phyloP scores from a whole-genome alignment of 2,888 invertebrate genomes.

The Zaprionus bogoriensis region DNA sequence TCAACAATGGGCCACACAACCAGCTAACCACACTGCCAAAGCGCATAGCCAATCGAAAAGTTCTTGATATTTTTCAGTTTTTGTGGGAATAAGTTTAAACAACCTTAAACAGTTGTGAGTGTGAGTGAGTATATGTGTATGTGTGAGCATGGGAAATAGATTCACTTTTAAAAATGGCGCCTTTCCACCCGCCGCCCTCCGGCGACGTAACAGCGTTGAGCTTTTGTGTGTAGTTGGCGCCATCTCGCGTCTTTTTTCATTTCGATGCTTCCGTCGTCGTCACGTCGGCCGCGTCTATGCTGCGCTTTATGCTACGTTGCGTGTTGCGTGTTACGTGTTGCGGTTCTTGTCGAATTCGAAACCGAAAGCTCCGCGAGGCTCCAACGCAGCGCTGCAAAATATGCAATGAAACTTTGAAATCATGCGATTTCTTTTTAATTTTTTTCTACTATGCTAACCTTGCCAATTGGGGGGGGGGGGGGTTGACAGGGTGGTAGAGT shows the following conservation, averaged over 20 bases:
- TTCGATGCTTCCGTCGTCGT: background rate
- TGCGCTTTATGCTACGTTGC: slow-evolving; percentile 66
- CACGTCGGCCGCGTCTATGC: slow-evolving; percentile 38
- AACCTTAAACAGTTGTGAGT: too few species aligned
- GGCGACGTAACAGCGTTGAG: slow-evolving; percentile 18
- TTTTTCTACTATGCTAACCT: slow-evolving; percentile 3
- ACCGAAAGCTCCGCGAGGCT: slow-evolving; percentile 50
- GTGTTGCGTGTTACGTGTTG: slow-evolving; percentile 5
- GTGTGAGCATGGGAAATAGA: background rate
- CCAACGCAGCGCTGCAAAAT: slow-evolving; percentile 70
- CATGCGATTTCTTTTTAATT: background rate
- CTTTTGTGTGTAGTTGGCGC: slow-evolving; percentile 47
- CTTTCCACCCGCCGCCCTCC: too few species aligned
- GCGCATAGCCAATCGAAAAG: slow-evolving; percentile 85
- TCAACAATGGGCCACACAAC: slow-evolving; percentile 88
- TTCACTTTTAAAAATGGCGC: slow-evolving; percentile 24
- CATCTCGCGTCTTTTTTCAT: slow-evolving; percentile 56
- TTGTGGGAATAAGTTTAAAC: background rate
- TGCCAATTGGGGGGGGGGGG: slow-evolving; percentile 11
- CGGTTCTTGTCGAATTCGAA: slow-evolving; percentile 24
- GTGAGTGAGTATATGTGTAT: too few species aligned
- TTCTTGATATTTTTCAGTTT: slow-evolving; percentile 15
- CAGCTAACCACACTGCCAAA: slow-evolving; percentile 99
- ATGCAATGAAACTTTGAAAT: slow-evolving; percentile 61
- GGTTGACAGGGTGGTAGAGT: too few species aligned